These are phyloP conservation scores for Drosophila kohkoa DNA, from an alignment of 1,140 invertebrate species.

Conservation along the genomic window DNA sequence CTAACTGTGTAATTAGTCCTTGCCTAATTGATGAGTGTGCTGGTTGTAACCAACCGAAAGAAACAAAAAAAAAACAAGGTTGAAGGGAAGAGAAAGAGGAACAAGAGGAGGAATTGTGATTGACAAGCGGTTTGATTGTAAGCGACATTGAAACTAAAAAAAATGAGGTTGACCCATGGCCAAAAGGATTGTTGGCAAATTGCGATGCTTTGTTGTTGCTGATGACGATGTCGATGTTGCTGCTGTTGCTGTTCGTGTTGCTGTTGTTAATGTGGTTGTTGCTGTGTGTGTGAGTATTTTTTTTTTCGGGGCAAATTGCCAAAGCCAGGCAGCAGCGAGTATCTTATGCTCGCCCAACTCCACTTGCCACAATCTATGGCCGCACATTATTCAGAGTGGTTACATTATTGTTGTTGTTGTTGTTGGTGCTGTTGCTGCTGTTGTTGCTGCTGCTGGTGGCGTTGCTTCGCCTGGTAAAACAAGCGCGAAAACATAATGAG, in stretches of 20 bases:
- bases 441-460: constrained; percentile 14
- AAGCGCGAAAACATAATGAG: constrained; percentile 78
- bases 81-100: constrained; percentile 3
- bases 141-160: constrained; percentile 49
- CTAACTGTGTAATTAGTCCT: constrained; percentile 63
- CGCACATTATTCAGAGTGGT: constrained; percentile 67
- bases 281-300: constrained; percentile 40
- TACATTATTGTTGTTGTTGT: constrained; percentile 1
- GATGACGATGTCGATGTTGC: constrained; percentile 1
- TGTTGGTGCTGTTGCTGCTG: constrained; percentile 14
- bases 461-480: constrained; percentile 63
- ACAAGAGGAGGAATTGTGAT: constrained; percentile 45
- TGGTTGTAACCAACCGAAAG: neutral
- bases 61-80: neutral
- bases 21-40: constrained; percentile 67
- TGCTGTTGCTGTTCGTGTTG: constrained; percentile 7
- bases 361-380: constrained; percentile 64
- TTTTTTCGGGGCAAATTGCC: constrained; percentile 34
- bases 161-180: constrained; percentile 11
- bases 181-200: constrained; percentile 50
- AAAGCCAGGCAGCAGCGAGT: neutral
- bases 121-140: constrained; percentile 67
- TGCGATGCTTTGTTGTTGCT: constrained; percentile 23
- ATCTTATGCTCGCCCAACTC: constrained; percentile 8
- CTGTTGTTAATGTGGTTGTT: constrained; percentile 15